These are phyloP conservation scores for Ellobium chinense DNA, from an alignment of 2,888 invertebrate species.

Conservation along the genomic window DNA sequence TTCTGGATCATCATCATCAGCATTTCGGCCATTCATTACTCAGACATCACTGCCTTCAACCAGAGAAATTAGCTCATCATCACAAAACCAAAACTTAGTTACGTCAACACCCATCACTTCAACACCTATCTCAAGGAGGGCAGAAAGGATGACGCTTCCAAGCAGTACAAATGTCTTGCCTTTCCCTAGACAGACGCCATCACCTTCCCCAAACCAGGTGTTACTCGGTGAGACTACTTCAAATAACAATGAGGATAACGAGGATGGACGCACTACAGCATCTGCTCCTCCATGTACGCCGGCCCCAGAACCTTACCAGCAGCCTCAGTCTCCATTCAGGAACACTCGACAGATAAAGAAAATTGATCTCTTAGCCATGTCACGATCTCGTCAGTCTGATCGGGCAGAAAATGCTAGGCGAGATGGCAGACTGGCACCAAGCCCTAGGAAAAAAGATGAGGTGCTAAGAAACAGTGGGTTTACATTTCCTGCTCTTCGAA, in stretches of 20 bases:
- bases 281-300: conserved; percentile 53
- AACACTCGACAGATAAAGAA: conserved; percentile 39
- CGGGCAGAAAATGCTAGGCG: conserved; percentile 45
- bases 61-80: conserved; percentile 18
- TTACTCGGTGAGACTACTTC: neutral
- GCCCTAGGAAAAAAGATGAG: conserved; percentile 45
- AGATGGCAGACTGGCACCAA: conserved; percentile 42
- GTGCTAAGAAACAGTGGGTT: conserved; percentile 41
- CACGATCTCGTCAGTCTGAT: conserved; percentile 45
- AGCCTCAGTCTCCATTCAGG: conserved; percentile 41
- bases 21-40: conserved; percentile 44
- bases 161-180: neutral
- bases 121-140: conserved; percentile 14
- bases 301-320: conserved; percentile 41
- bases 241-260: conserved; percentile 25
- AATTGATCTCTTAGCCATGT: conserved; percentile 46
- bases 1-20: conserved; percentile 32
- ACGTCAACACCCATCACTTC: neutral
- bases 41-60: conserved; percentile 18
- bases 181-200: neutral
- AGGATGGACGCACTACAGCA: conserved; percentile 46
- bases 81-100: conserved; percentile 7
- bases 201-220: conserved; percentile 10
- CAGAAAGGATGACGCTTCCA: conserved; percentile 19
- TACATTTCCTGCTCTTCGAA: conserved; percentile 27